These are phyloP conservation scores for Halictus quadricinctus DNA, from an alignment of 2,888 invertebrate genomes.

Conservation along the genomic window DNA sequence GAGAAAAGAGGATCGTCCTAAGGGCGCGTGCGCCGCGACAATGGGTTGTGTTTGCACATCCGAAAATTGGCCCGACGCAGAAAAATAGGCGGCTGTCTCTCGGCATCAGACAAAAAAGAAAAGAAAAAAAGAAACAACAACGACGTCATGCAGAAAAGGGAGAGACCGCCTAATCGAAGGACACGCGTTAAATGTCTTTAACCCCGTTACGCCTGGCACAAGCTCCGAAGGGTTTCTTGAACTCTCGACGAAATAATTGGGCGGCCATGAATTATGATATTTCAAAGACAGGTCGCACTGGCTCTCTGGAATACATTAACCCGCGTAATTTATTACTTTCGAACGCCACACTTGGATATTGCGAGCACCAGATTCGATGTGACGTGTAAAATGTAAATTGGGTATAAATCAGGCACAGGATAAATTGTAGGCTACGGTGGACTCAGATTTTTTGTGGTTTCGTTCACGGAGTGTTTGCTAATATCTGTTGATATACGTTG, in stretches of 20 bases:
- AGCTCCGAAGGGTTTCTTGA: slow-evolving; percentile 30
- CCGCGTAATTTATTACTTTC: slow-evolving; percentile 6
- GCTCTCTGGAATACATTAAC: not conserved
- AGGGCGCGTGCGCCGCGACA: slow-evolving; percentile 76
- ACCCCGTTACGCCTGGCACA: slow-evolving; percentile 42
- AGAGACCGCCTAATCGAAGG: slow-evolving; percentile 53
- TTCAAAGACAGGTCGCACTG: not conserved
- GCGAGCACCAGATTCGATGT: not conserved
- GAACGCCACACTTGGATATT: not conserved
- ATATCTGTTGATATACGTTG: not conserved
- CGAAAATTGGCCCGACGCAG: slow-evolving; percentile 75
- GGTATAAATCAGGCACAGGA: not conserved
- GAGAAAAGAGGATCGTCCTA: slow-evolving; percentile 41
- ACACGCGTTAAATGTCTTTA: slow-evolving; percentile 62
- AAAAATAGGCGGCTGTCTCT: slow-evolving; percentile 68
- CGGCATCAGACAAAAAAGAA: slow-evolving; percentile 44
- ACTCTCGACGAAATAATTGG: slow-evolving; percentile 40
- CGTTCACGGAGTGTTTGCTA: not conserved
- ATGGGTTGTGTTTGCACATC: slow-evolving; percentile 79
- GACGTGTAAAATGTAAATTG: slow-evolving; percentile 3
- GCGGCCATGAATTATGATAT: slow-evolving; percentile 47
- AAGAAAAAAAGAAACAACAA: not conserved
- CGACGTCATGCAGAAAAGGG: slow-evolving; percentile 36
- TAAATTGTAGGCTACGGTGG: not conserved
- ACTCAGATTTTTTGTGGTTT: not conserved